Percentiles rank a stretch among this genome's conserved stretches.
Evolutionary conservation across 2,113 vertebrate species (phyloP).

Genomic region (Galeopterus variegatus): DNA sequence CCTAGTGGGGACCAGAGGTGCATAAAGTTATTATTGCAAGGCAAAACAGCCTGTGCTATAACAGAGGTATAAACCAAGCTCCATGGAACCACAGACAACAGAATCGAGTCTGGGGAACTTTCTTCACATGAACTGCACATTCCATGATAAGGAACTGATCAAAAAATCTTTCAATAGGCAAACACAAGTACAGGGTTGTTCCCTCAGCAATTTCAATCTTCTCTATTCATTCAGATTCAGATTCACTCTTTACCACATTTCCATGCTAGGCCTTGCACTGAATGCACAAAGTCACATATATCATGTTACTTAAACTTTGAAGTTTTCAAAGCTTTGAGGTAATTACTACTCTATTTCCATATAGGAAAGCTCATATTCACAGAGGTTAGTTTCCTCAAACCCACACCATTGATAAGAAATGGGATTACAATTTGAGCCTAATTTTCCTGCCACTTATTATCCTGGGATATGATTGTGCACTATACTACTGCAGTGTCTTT

Average conservation of each 20-base stretch:
- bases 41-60: not conserved
- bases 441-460: not conserved
- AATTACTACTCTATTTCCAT: not conserved
- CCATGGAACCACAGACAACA: not conserved
- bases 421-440: not conserved
- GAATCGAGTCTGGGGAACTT: not conserved
- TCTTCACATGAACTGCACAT: not conserved
- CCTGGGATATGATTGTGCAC: not conserved
- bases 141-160: not conserved
- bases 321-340: not conserved
- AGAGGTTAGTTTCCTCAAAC: not conserved
- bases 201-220: not conserved
- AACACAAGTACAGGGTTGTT: not conserved
- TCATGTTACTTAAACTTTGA: not conserved
- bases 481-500: not conserved
- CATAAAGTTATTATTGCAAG: not conserved
- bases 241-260: not conserved
- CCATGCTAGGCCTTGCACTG: not conserved
- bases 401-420: not conserved
- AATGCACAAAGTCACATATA: not conserved
- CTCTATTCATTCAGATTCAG: conserved; percentile 1
- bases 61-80: not conserved
- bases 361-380: not conserved
- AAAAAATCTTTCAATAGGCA: not conserved
- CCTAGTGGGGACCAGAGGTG: not conserved